phyloP scores from a whole-genome alignment of 2,888 invertebrate genomes.

The Aspidiotus destructor region DNA sequence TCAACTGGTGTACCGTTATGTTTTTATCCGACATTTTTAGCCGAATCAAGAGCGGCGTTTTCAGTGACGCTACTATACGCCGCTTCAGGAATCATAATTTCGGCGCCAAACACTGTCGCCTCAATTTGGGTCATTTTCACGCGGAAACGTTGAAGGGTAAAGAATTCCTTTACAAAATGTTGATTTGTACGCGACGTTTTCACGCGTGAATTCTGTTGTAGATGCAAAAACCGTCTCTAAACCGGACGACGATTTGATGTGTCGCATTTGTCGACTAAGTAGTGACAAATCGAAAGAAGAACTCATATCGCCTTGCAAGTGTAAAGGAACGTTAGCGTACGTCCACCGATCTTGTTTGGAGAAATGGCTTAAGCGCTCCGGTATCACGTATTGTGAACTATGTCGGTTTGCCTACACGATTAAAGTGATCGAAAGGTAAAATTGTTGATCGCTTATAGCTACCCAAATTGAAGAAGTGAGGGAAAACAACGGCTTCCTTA shows the following conservation, averaged over 20 bases:
- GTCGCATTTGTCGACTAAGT: slow-evolving; percentile 25
- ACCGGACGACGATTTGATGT: slow-evolving; percentile 22
- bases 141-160: no score
- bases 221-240: background rate
- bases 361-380: slow-evolving; percentile 27
- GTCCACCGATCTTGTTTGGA: slow-evolving; percentile 27
- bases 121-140: no score
- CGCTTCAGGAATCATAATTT: background rate
- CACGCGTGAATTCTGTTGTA: no score
- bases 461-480: no score
- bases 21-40: slow-evolving; percentile 37
- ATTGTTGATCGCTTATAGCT: background rate
- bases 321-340: slow-evolving; percentile 23
- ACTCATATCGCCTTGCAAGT: slow-evolving; percentile 22
- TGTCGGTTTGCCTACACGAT: slow-evolving; percentile 24
- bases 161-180: no score
- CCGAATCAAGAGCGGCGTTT: background rate
- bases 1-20: slow-evolving; percentile 50
- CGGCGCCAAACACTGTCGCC: no score
- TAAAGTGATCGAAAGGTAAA: slow-evolving; percentile 29
- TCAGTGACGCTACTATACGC: background rate
- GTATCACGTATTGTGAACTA: slow-evolving; percentile 24
- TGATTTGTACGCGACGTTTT: no score
- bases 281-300: slow-evolving; percentile 15
- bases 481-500: no score